A percentile compares a stretch with the other conserved stretches of the same genome.
phyloP scores from a whole-genome alignment of 2,113 vertebrate genomes.

The Lophius piscatorius region DNA sequence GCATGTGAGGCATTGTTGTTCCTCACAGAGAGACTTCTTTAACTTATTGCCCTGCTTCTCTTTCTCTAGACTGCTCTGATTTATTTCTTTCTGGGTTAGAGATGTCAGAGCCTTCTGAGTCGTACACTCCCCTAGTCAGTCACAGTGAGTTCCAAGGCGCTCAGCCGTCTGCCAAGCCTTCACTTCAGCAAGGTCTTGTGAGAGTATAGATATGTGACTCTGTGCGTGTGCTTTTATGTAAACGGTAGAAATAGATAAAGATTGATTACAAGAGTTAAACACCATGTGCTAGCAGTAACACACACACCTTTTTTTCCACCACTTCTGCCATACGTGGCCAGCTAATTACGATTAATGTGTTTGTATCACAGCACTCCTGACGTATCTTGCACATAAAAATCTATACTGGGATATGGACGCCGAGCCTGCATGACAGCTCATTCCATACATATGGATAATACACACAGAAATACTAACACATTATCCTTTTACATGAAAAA shows the following conservation, averaged over 20 bases:
- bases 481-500: slow-evolving; percentile 1
- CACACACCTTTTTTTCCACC: no score
- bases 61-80: slow-evolving; percentile 54
- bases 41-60: slow-evolving; percentile 38
- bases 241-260: slow-evolving; percentile 4
- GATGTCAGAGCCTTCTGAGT: slow-evolving; percentile 55
- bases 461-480: slow-evolving; percentile 5
- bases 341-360: slow-evolving; percentile 43
- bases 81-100: slow-evolving; percentile 55
- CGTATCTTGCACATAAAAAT: slow-evolving; percentile 30
- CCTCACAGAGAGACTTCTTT: slow-evolving; percentile 38
- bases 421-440: slow-evolving; percentile 13
- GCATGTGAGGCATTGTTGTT: not conserved
- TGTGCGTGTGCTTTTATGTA: slow-evolving; percentile 13
- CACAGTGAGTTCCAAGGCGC: slow-evolving; percentile 48
- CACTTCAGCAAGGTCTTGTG: slow-evolving; percentile 32
- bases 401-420: slow-evolving; percentile 46
- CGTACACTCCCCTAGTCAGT: slow-evolving; percentile 52
- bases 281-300: not conserved
- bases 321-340: slow-evolving; percentile 8
- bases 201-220: slow-evolving; percentile 15
- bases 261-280: slow-evolving; percentile 10
- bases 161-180: slow-evolving; percentile 48
- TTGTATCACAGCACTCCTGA: slow-evolving; percentile 29
- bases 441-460: slow-evolving; percentile 1